Conservation (phyloP, 2,888 invertebrate genomes). For the Heliconius charithonia region DNA sequence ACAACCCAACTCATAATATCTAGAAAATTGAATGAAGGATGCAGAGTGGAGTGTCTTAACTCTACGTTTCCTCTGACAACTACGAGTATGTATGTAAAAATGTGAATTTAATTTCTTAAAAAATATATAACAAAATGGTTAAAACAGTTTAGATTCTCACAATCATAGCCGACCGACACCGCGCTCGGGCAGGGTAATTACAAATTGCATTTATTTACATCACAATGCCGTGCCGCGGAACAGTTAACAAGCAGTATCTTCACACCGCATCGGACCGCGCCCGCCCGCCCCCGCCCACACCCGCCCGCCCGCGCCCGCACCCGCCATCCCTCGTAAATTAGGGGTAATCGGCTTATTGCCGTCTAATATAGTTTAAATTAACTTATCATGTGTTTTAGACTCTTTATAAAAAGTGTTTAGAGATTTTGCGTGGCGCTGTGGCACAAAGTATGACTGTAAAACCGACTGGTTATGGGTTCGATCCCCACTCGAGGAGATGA, state of each 20-base stretch:
- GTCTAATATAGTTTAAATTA: conserved; percentile 43
- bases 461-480: no score
- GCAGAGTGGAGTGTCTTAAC: no score
- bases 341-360: conserved; percentile 34
- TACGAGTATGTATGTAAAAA: no score
- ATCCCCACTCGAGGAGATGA: no score
- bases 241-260: conserved; percentile 42
- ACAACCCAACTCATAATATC: no score
- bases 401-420: not conserved
- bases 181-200: conserved; percentile 19
- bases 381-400: conserved; percentile 26
- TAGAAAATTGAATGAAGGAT: no score
- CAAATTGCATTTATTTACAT: conserved; percentile 37
- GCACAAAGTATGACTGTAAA: no score
- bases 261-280: conserved; percentile 32
- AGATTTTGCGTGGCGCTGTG: no score
- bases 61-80: no score
- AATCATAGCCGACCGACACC: not conserved
- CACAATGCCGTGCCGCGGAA: conserved; percentile 39
- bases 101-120: no score
- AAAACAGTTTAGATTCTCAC: not conserved
- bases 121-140: not conserved
- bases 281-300: not conserved
- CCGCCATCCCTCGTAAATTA: not conserved
- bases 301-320: not conserved